Percentiles rank a stretch among this genome's conserved stretches.
Conservation (phyloP, 1,140 invertebrate genomes). For the Wasmannia auropunctata region DNA sequence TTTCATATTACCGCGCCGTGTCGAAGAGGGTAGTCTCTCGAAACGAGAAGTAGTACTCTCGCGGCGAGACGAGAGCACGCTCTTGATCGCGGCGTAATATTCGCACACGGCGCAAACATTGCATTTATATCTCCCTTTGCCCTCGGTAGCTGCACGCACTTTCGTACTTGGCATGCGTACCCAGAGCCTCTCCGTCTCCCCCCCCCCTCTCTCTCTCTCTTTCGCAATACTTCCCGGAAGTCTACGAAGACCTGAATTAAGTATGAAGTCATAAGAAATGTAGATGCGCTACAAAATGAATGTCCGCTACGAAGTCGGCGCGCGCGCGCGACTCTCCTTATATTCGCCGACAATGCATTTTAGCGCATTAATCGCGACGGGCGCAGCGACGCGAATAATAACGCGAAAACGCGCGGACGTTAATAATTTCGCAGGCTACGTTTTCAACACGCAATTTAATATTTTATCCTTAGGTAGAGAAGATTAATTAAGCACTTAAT, state of each 20-base stretch:
- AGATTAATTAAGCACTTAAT: slow-evolving; percentile 25
- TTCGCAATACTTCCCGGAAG: slow-evolving; percentile 52
- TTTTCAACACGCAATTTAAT: slow-evolving; percentile 12
- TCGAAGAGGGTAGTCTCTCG: slow-evolving; percentile 34
- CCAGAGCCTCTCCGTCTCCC: background rate
- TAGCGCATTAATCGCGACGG: slow-evolving; percentile 36
- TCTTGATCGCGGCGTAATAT: slow-evolving; percentile 54
- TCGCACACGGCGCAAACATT: slow-evolving; percentile 3
- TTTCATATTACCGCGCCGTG: slow-evolving; percentile 48
- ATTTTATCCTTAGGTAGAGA: slow-evolving; percentile 30
- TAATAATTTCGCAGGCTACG: slow-evolving; percentile 11
- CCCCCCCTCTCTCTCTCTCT: background rate
- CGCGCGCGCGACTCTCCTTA: slow-evolving; percentile 19
- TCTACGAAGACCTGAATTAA: slow-evolving; percentile 43
- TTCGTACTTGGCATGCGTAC: background rate
- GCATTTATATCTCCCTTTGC: slow-evolving; percentile 24
- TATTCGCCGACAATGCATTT: slow-evolving; percentile 40
- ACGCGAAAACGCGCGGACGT: background rate
- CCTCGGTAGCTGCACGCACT: slow-evolving; percentile 7
- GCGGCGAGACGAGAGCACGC: slow-evolving; percentile 1
- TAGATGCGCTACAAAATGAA: slow-evolving; percentile 52
- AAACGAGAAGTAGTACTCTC: slow-evolving; percentile 27
- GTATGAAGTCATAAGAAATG: slow-evolving; percentile 58
- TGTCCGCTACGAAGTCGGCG: slow-evolving; percentile 28
- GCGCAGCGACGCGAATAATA: slow-evolving; percentile 36